A percentile compares a stretch with the other conserved stretches of the same genome.
Conservation (phyloP, 2,797 vertebrate species). For the Garrulus glandarius region DNA sequence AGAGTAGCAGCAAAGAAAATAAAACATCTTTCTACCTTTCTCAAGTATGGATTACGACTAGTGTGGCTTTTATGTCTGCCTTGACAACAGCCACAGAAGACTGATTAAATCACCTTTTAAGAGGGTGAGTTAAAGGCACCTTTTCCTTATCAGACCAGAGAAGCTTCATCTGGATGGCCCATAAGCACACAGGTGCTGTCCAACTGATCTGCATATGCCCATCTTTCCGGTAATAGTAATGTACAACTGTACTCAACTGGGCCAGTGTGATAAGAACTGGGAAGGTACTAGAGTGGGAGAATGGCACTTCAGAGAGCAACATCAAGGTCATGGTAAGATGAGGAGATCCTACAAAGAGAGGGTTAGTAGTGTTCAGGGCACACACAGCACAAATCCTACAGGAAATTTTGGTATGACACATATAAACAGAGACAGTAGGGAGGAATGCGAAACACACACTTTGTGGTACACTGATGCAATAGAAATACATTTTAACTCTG, state of each 20-base stretch:
- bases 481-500: conserved; percentile 1
- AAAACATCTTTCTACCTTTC: too few relatives aligned
- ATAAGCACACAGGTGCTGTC: background rate
- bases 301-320: background rate
- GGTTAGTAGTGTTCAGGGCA: background rate
- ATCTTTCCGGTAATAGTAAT: background rate
- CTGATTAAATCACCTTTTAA: background rate
- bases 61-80: too few relatives aligned
- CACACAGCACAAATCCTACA: background rate
- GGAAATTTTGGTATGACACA: background rate
- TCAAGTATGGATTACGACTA: too few relatives aligned
- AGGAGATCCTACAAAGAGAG: background rate
- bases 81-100: background rate
- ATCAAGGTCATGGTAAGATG: background rate
- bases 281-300: background rate
- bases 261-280: background rate
- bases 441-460: background rate
- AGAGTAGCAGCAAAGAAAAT: too few relatives aligned
- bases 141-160: background rate
- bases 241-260: background rate
- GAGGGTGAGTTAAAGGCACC: background rate
- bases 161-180: background rate
- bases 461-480: background rate
- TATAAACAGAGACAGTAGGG: background rate
- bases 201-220: background rate